These are phyloP conservation scores for Cataglyphis hispanica DNA, from an alignment of 1,140 invertebrate genomes.

Conservation along the genomic window DNA sequence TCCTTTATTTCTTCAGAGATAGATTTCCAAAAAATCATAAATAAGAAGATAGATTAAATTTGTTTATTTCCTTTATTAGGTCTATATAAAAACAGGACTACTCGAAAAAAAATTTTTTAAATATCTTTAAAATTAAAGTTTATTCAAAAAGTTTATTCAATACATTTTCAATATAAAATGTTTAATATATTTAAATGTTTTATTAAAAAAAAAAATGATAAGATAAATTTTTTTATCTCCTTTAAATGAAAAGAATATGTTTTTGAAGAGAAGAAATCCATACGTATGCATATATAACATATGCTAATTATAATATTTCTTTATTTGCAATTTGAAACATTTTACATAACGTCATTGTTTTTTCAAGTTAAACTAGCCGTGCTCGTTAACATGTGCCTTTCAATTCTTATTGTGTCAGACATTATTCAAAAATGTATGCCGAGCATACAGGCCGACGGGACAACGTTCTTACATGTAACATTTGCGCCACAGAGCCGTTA, in stretches of 20 bases:
- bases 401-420: slow-evolving; percentile 34
- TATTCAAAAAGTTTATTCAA: too few species aligned
- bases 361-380: not conserved
- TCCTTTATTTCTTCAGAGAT: slow-evolving; percentile 2
- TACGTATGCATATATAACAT: not conserved
- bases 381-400: not conserved
- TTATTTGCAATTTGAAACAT: not conserved
- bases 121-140: too few species aligned
- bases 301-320: not conserved
- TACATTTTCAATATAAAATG: too few species aligned
- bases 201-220: not conserved
- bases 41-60: not conserved
- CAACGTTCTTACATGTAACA: slow-evolving; percentile 41
- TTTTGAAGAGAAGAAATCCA: not conserved
- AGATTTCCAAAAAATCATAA: not conserved
- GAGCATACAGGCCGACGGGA: slow-evolving; percentile 13
- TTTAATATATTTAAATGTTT: not conserved
- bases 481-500: slow-evolving; percentile 58
- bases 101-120: too few species aligned
- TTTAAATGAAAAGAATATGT: not conserved
- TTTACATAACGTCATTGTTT: not conserved
- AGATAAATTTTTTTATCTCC: too few species aligned
- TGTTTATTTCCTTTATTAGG: not conserved
- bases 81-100: not conserved
- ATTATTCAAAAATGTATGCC: slow-evolving; percentile 45